These are phyloP conservation scores for Latrodectus hesperus DNA, from an alignment of 2,888 invertebrate genomes.

Conservation along the genomic window DNA sequence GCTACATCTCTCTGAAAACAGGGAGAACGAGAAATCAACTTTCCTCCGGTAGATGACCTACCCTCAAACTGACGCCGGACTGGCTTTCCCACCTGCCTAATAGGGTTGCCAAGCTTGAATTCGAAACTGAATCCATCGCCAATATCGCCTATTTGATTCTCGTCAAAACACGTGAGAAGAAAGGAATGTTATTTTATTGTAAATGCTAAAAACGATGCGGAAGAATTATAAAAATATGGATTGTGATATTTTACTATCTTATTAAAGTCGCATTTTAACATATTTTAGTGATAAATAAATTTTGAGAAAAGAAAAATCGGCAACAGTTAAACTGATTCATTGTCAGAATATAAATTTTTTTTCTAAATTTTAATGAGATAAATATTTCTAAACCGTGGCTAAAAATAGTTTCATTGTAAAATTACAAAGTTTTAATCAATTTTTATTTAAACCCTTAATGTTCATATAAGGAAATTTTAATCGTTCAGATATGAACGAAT, in stretches of 20 bases:
- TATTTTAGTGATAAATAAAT: no score
- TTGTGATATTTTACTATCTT: neutral
- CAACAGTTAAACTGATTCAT: no score
- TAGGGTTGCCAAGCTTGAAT: slow-evolving; percentile 42
- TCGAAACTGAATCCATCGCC: slow-evolving; percentile 34
- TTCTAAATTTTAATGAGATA: no score
- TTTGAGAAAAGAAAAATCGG: no score
- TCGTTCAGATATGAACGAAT: no score
- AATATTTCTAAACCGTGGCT: no score
- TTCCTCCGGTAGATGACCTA: slow-evolving; percentile 55
- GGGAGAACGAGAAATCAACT: slow-evolving; percentile 7
- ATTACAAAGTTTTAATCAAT: no score
- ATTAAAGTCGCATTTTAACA: no score
- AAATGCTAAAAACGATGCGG: neutral
- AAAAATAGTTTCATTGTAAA: no score
- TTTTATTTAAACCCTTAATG: no score
- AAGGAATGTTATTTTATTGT: neutral
- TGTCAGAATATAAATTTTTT: no score
- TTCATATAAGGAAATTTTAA: no score
- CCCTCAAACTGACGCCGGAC: slow-evolving; percentile 56
- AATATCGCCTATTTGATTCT: slow-evolving; percentile 33
- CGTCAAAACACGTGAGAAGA: neutral
- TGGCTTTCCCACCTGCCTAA: slow-evolving; percentile 58
- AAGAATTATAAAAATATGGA: neutral
- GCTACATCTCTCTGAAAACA: neutral